Evolutionary conservation across 2,797 vertebrate genomes (phyloP).

Genomic region (Scyliorhinus canicula): DNA sequence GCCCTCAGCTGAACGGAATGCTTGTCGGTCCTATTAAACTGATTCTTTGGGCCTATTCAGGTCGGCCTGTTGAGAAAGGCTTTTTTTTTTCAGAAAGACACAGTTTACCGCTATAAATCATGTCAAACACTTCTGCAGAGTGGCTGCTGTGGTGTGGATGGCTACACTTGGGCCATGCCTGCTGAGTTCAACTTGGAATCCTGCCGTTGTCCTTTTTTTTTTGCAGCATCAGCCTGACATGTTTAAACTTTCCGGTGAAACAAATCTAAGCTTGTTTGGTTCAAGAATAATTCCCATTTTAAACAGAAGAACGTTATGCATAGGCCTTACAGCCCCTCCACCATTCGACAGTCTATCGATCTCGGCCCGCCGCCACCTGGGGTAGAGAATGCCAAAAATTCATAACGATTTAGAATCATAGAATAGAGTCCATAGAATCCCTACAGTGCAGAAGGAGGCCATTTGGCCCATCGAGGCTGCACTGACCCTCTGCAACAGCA

Average conservation of each 20-base stretch:
- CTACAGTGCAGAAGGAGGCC: too few species aligned
- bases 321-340: background rate
- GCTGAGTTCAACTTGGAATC: background rate
- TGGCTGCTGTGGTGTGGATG: background rate
- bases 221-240: background rate
- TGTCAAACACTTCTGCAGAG: background rate
- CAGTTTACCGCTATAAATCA: background rate
- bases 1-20: slow-evolving; percentile 14
- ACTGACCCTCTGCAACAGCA: too few species aligned
- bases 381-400: background rate
- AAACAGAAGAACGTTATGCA: background rate
- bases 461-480: too few species aligned
- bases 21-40: background rate
- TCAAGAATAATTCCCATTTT: background rate
- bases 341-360: background rate
- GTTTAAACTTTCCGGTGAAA: background rate
- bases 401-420: background rate
- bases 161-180: background rate
- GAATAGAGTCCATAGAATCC: too few species aligned
- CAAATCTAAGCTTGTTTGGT: background rate
- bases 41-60: slow-evolving; percentile 18
- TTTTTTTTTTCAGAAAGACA: background rate
- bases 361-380: too few species aligned
- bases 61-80: background rate
- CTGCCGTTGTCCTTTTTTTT: background rate